phyloP scores from a whole-genome alignment of 2,113 vertebrate genomes.

The Tychaedon coryphoeus region DNA sequence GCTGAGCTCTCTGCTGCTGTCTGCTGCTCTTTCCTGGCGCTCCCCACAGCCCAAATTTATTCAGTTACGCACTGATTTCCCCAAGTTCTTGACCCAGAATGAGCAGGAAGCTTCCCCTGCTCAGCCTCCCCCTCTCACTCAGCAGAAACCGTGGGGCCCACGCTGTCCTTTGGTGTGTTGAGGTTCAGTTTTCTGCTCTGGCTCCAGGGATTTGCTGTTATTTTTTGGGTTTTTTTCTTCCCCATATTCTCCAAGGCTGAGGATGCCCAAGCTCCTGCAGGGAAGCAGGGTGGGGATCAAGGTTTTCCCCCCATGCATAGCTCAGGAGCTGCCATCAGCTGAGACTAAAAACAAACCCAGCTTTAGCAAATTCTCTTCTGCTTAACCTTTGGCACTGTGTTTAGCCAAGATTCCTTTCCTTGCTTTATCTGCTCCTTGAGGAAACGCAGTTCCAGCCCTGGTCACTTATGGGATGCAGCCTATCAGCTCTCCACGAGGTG shows the following conservation, averaged over 20 bases:
- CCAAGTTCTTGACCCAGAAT: background rate
- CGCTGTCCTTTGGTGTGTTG: rapidly evolving
- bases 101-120: background rate
- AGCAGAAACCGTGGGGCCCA: rapidly evolving
- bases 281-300: background rate
- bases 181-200: background rate
- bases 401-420: background rate
- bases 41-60: rapidly evolving
- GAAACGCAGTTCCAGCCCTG: background rate
- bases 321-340: background rate
- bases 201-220: background rate
- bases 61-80: background rate
- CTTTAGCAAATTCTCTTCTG: background rate
- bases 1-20: background rate
- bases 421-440: slow-evolving; percentile 34
- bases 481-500: slow-evolving; percentile 49
- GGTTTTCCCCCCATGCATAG: rapidly evolving
- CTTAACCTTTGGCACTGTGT: slow-evolving; percentile 36
- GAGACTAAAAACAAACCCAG: background rate
- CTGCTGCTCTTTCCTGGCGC: background rate
- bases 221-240: background rate
- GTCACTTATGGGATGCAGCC: background rate
- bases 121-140: background rate
- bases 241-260: background rate
- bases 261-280: background rate